Evolutionary conservation across 2,888 invertebrate species (phyloP).

Genomic region (Lithophane socia): DNA sequence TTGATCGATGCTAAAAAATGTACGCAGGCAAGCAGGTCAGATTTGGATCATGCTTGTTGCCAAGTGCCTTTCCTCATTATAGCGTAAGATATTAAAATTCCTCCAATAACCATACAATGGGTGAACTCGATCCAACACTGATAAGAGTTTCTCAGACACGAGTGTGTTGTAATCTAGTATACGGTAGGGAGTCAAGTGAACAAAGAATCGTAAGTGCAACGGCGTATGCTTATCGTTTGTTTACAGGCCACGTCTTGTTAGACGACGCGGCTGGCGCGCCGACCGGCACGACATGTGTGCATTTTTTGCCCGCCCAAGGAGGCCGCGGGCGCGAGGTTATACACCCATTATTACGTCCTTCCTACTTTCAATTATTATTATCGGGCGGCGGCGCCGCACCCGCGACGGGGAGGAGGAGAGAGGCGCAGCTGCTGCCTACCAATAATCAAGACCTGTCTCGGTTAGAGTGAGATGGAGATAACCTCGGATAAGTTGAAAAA

Average conservation of each 20-base stretch:
- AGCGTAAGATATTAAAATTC: slow-evolving; percentile 43
- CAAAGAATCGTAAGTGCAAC: slow-evolving; percentile 77
- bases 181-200: slow-evolving; percentile 76
- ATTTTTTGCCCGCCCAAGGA: slow-evolving; percentile 91
- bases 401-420: slow-evolving; percentile 90
- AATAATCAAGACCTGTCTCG: slow-evolving; percentile 89
- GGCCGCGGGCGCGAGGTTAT: slow-evolving; percentile 91
- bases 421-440: slow-evolving; percentile 91
- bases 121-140: slow-evolving; percentile 72
- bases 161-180: slow-evolving; percentile 75
- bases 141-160: slow-evolving; percentile 77
- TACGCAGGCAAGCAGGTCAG: background rate
- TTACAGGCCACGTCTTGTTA: slow-evolving; percentile 78
- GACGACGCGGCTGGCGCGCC: slow-evolving; percentile 76
- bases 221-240: slow-evolving; percentile 80
- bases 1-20: background rate
- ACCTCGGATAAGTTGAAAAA: slow-evolving; percentile 66
- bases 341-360: slow-evolving; percentile 91
- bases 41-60: slow-evolving; percentile 1
- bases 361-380: slow-evolving; percentile 91
- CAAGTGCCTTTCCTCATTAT: slow-evolving; percentile 12
- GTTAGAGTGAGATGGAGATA: slow-evolving; percentile 84
- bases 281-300: slow-evolving; percentile 86
- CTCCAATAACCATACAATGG: slow-evolving; percentile 60
- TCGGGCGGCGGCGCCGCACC: slow-evolving; percentile 89